Percentiles rank a stretch among this genome's conserved stretches.
phyloP scores from a whole-genome alignment of 2,888 invertebrate species.

The Lamellibrachia columna region DNA sequence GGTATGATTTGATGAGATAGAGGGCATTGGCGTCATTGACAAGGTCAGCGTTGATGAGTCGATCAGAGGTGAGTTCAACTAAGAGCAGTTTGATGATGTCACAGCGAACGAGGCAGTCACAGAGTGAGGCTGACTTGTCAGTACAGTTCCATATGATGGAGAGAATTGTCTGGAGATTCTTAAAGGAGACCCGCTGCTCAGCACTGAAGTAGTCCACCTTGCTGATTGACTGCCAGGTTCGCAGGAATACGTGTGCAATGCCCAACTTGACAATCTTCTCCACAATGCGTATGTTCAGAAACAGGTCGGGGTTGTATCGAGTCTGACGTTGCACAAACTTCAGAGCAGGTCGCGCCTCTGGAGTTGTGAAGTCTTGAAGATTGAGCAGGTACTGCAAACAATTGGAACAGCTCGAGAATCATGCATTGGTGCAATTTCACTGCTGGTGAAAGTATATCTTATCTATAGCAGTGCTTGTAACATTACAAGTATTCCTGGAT shows the following conservation, averaged over 20 bases:
- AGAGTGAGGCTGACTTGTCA: conserved; percentile 50
- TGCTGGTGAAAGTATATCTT: not conserved
- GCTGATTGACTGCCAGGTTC: conserved; percentile 40
- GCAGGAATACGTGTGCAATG: conserved; percentile 42
- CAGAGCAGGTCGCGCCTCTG: conserved; percentile 33
- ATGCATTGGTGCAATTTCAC: not conserved
- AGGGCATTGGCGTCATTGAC: conserved; percentile 41
- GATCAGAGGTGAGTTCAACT: conserved; percentile 34
- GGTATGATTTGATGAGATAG: conserved; percentile 53
- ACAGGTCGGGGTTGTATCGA: conserved; percentile 40
- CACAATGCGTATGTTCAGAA: conserved; percentile 39
- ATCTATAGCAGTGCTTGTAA: not conserved
- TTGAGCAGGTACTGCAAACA: conserved; percentile 37
- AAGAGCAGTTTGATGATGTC: conserved; percentile 39
- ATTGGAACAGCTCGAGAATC: not conserved
- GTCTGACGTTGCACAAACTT: conserved; percentile 44
- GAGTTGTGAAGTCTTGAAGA: conserved; percentile 33
- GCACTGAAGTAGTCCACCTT: conserved; percentile 34
- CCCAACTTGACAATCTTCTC: conserved; percentile 43
- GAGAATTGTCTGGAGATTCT: conserved; percentile 47
- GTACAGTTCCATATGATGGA: conserved; percentile 56
- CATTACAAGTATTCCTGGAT: not conserved
- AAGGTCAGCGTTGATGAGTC: conserved; percentile 32
- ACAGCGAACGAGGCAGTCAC: conserved; percentile 47
- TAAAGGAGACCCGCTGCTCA: conserved; percentile 26